Percentiles rank a stretch among this genome's conserved stretches.
phyloP scores from a whole-genome alignment of 2,797 vertebrate genomes.

The Eulemur albifrons region DNA sequence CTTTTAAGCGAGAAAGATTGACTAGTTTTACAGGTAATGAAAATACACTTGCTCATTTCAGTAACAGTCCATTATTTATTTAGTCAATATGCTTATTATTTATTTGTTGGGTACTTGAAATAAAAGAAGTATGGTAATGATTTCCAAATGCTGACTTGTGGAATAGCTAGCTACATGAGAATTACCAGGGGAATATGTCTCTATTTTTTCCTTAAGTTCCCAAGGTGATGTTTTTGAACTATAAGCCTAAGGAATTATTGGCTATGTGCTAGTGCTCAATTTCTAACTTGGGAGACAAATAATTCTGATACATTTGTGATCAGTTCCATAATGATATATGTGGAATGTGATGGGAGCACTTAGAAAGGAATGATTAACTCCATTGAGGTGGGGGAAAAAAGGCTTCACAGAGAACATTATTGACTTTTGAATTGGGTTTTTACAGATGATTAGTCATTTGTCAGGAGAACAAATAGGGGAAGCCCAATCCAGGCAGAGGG shows the following conservation, averaged over 20 bases:
- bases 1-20: conserved; percentile 78
- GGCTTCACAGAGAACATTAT: not conserved
- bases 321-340: not conserved
- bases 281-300: not conserved
- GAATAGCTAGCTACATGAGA: not conserved
- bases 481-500: not conserved
- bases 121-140: conserved; percentile 13
- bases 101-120: not conserved
- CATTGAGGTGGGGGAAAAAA: not conserved
- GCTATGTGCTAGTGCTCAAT: not conserved
- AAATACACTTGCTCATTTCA: not conserved
- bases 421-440: not conserved
- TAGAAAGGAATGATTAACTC: not conserved
- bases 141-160: not conserved
- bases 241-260: not conserved
- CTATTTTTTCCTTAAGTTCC: not conserved
- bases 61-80: not conserved
- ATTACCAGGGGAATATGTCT: not conserved
- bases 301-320: not conserved
- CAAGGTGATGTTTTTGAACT: not conserved
- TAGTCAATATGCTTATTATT: not conserved
- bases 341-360: not conserved
- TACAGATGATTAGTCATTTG: not conserved
- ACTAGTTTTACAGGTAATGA: conserved; percentile 85
- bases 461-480: not conserved